Conservation (phyloP, 2,888 invertebrate genomes). For the Eilema caniola region DNA sequence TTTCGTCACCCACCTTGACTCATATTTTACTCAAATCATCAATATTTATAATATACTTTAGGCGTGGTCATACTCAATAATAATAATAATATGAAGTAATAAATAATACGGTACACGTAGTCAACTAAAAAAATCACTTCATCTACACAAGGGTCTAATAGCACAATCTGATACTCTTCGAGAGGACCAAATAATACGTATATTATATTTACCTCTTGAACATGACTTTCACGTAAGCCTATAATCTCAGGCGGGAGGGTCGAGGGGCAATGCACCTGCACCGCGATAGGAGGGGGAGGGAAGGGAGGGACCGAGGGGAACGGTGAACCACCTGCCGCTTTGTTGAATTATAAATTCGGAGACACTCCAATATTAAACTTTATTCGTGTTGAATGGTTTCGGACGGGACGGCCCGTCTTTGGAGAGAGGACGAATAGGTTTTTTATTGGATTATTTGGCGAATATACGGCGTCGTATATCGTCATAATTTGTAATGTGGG, state of each 20-base stretch:
- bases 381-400: slow-evolving; percentile 41
- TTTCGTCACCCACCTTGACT: too few relatives aligned
- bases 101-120: not conserved
- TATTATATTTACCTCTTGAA: slow-evolving; percentile 22
- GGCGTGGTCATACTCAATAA: too few relatives aligned
- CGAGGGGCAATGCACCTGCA: slow-evolving; percentile 70
- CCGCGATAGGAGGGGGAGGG: slow-evolving; percentile 31
- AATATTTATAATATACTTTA: too few relatives aligned
- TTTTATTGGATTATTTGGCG: not conserved
- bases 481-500: too few relatives aligned
- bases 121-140: not conserved
- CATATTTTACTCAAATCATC: too few relatives aligned
- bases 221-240: slow-evolving; percentile 39
- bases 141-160: not conserved
- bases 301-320: slow-evolving; percentile 29
- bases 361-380: slow-evolving; percentile 48
- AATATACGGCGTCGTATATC: too few relatives aligned
- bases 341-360: slow-evolving; percentile 48
- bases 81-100: not conserved
- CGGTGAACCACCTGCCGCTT: slow-evolving; percentile 65
- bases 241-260: slow-evolving; percentile 53
- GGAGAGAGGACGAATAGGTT: slow-evolving; percentile 16
- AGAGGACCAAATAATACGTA: slow-evolving; percentile 10
- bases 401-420: slow-evolving; percentile 31
- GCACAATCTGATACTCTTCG: not conserved